Percentiles rank a stretch among this genome's conserved stretches.
phyloP scores from a whole-genome alignment of 2,797 vertebrate species.

The Sphenopsis melanotis region DNA sequence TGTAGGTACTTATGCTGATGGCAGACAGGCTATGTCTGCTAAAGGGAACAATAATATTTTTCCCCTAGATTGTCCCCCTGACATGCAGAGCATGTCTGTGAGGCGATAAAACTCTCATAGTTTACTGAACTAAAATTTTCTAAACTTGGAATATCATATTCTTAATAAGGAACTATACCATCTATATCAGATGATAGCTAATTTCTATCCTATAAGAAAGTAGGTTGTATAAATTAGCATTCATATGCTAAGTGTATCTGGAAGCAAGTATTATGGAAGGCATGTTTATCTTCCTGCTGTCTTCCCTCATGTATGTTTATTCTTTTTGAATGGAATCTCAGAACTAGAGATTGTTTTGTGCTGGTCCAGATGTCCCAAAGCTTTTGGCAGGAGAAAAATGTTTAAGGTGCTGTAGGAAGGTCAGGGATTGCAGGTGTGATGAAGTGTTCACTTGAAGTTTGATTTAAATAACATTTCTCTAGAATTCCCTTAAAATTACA shows the following conservation, averaged over 20 bases:
- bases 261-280: background rate
- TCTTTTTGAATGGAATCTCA: background rate
- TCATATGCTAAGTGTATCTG: background rate
- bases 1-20: background rate
- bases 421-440: background rate
- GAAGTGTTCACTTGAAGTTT: background rate
- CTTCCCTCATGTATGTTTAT: background rate
- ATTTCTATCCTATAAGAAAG: background rate
- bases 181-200: background rate
- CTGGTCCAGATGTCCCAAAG: background rate
- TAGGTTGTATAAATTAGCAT: background rate
- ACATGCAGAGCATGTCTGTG: background rate
- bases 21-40: background rate
- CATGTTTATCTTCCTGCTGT: background rate
- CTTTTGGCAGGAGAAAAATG: background rate
- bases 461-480: background rate
- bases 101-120: background rate
- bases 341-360: background rate
- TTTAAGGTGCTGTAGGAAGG: background rate
- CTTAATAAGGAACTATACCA: background rate
- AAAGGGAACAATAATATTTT: background rate
- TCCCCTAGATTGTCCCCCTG: background rate
- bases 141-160: background rate
- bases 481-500: conserved; percentile 22
- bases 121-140: background rate